phyloP scores from a whole-genome alignment of 2,113 vertebrate genomes.

The Erpornis zantholeuca region DNA sequence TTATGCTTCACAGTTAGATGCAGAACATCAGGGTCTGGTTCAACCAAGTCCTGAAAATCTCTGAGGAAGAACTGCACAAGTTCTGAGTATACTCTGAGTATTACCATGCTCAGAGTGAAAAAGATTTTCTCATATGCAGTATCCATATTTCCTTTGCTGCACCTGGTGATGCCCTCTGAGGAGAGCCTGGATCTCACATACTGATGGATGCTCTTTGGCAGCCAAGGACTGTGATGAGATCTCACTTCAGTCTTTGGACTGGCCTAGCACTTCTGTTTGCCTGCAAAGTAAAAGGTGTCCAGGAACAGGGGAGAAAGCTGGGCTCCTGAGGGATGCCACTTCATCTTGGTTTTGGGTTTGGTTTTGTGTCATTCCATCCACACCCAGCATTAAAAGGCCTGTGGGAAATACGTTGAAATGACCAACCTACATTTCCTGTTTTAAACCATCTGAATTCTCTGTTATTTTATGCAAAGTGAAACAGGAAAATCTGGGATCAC shows the following conservation, averaged over 20 bases:
- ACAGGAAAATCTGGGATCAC: neutral
- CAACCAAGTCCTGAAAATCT: neutral
- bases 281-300: neutral
- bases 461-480: neutral
- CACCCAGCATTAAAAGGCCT: neutral
- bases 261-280: neutral
- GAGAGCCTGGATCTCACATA: neutral
- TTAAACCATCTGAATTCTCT: neutral
- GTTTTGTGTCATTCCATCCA: neutral
- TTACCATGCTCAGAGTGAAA: neutral
- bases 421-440: neutral
- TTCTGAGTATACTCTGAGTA: neutral
- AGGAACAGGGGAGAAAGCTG: accelerated
- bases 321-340: neutral
- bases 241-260: neutral
- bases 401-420: neutral
- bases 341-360: neutral
- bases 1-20: neutral
- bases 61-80: neutral
- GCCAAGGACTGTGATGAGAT: neutral
- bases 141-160: neutral
- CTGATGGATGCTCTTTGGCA: neutral
- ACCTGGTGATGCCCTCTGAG: neutral
- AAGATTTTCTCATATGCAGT: neutral
- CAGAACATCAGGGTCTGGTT: neutral